Base-by-base conservation (phyloP, 2,888 invertebrate genomes). In the Lepetodrilus schrolli region DNA sequence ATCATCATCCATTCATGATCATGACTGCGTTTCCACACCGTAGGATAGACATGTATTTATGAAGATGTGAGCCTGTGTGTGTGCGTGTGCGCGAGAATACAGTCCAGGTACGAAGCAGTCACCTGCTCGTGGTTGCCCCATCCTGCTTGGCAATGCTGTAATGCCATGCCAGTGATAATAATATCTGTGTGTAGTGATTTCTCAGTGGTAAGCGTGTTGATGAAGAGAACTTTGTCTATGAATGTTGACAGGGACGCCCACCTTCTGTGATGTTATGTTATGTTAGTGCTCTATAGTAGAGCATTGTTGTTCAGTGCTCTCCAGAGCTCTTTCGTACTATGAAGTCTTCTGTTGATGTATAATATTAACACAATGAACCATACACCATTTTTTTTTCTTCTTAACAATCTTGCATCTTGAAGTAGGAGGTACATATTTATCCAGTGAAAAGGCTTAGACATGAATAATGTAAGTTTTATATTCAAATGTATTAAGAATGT, bases 341-440 rank as follows among this genome's bases (percentile, higher is more conserved):
- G 58, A 58, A 58, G 58, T 58, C 58, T 51, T 30, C 17, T 58
- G 58, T 58, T 51, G 51, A 51, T 58, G 58, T 58, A 17, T 58
- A 30, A 34, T 23, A 58, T 23, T n/a, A 26, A 58, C 17, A 30
- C 4, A 13, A 58, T 58, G 58, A 30, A 58, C 58, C 26, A 58
- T 58, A 34, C 17, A 58, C 58, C 26, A 58, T 34, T 23, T 43
- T 58, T 2, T 13, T 34, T 30, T 58, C 58, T 58, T 17, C 23
- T 58, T 34, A 30, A n/a, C n/a, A n/a, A n/a, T n/a, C n/a, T 26
- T 30, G 10, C 26, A 30, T 30, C 26, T n/a, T 30, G 48, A 58
- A 17, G n/a, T 4, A 34, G 30, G 58, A 30, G 58, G 13, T 58
- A 30, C 34, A 7, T 26, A 26, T 58, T 58, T 58, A 58, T 58